Base-by-base conservation (phyloP, 2,888 invertebrate genomes). In the Polydrusus pterygomalis region DNA sequence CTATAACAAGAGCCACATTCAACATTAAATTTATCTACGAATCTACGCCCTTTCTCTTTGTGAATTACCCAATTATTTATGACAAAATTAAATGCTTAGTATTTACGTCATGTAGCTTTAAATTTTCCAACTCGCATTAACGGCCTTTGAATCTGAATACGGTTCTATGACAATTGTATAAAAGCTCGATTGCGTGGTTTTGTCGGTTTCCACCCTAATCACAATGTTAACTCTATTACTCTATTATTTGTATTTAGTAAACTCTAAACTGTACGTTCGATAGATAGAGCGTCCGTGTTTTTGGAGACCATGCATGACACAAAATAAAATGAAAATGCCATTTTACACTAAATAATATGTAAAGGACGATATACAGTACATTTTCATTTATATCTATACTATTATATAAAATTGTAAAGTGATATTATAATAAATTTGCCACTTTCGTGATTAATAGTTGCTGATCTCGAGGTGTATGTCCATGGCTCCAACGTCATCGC, bases 151-250 rank as follows among this genome's bases (percentile, higher is more conserved):
- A 13, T 25, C 11, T 13, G 17, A 20, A 10, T 54, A 54, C 13
- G 20, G 10, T 54, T 54, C 54, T 11, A 54, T 54, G 20, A 54
- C 54, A 54, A 54, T 54, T 54, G 54, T 25, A 54, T n/a, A 13
- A 54, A 54, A 11, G 7, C n/a, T 30, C 25, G 54, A 54, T 54
- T 54, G 54, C 17, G 54, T n/a, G 54, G 54, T 54, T 54, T 54
- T 54, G 54, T 54, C 25, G 54, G 54, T 54, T 54, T 54, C n/a
- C 25, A n/a, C 20, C n/a, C n/a, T 54, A 54, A 54, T 54, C 25
- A 30, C 25, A 54, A 13, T n/a, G 54, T 25, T 54, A 54, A 54
- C 54, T 54, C n/a, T 54, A 54, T 54, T 54, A 54, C n/a, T 17
- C 17, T 54, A 54, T 54, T 30, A 54, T 54, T 25, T 54, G n/a